Conservation (phyloP, 2,113 vertebrate genomes). For the Oriolus oriolus region DNA sequence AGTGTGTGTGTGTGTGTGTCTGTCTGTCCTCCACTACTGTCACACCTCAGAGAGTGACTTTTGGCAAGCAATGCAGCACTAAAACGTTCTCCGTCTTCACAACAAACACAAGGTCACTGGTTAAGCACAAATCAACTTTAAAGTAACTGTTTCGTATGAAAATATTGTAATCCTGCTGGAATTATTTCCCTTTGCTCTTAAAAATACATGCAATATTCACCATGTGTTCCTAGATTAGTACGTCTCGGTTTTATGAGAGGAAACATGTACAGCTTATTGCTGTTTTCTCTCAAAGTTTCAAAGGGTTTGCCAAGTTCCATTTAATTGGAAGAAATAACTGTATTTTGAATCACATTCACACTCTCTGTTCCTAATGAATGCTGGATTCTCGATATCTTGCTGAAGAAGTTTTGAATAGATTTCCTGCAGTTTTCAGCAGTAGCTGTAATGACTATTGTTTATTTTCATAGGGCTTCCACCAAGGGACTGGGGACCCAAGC, state of each 20-base stretch:
- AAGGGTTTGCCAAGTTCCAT: not conserved
- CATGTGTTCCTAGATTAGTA: not conserved
- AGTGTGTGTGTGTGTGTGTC: fast-evolving
- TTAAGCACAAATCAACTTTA: not conserved
- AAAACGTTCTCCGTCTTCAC: not conserved
- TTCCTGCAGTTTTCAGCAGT: not conserved
- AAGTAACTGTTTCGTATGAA: not conserved
- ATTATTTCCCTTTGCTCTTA: not conserved
- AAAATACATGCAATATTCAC: not conserved
- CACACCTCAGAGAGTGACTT: not conserved
- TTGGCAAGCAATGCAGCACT: not conserved
- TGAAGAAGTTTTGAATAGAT: not conserved
- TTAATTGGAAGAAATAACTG: not conserved
- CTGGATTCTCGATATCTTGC: not conserved
- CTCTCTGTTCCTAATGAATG: not conserved
- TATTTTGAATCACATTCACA: not conserved
- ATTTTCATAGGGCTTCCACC: not conserved
- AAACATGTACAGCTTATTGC: not conserved
- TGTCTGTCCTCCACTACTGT: not conserved
- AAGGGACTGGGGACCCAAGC: not conserved
- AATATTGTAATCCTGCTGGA: not conserved
- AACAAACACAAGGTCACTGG: not conserved
- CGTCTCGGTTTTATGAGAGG: not conserved
- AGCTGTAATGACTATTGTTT: slow-evolving; percentile 13
- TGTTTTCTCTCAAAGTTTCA: not conserved